Evolutionary conservation across 2,113 vertebrate genomes (phyloP), one percentile per base, ranked within the genome.

Genomic region (Solea solea): DNA sequence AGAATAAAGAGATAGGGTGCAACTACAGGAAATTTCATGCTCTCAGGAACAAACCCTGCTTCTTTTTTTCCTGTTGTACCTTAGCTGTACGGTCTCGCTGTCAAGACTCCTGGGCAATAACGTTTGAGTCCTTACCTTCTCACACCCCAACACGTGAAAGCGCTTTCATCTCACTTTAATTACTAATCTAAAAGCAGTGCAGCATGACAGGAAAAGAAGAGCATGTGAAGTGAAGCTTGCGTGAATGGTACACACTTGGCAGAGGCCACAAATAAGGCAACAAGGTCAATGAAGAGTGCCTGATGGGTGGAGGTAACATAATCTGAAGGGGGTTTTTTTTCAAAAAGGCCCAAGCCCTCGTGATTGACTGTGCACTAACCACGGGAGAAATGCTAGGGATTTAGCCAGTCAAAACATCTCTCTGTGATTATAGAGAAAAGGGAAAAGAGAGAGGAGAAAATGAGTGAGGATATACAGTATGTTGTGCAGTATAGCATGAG

Each of bases 341-440:
- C 55, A 64, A 87, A 86, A 82, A 76, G 28, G 69, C 78, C 75
- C 64, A 57, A 80, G 74, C 51, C 52, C 75, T 85, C 80, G 73
- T 80, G 84, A 90, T 76, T 84, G 82, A 89, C 67, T 76, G 64
- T 72, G 67, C 81, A 55, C 83, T 83, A 87, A 85, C 81, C 79
- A 81, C 70, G 9, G 76, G 76, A 82, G 76, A 90, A 88, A 76
- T 58, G 74, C 74, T 52, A 57, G 41, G 78, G 84, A 82, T 89
- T 83, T 84, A 73, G 78, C 82, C 86, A 88, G 85, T 86, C 73
- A 89, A 85, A 89, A 85, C 81, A 88, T 76, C 64, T 49, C 74
- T 82, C 63, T 80, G 74, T 83, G 80, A 85, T 76, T 86, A 82
- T 66, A 76, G 67, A 86, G 67, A 69, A 60, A 82, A 51, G 50